phyloP scores from a whole-genome alignment of 1,140 invertebrate species.

The Leguminivora glycinivorella region DNA sequence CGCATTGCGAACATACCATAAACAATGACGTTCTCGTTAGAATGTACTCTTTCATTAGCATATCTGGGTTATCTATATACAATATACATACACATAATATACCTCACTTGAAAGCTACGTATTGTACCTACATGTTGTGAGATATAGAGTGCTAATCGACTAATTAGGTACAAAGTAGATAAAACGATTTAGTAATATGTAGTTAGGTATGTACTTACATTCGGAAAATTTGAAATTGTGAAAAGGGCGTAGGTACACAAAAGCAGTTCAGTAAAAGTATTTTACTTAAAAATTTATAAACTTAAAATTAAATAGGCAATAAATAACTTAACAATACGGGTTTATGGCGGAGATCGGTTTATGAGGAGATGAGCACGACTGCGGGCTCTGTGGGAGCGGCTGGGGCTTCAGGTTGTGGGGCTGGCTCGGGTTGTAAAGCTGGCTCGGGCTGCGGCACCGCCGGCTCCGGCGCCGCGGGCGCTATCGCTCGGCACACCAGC shows the following conservation, averaged over 20 bases:
- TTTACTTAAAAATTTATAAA: constrained; percentile 16
- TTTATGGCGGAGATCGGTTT: constrained; percentile 22
- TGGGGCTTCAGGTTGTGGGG: not conserved
- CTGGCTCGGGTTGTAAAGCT: not conserved
- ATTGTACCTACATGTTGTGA: too few species aligned
- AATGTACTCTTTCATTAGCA: not conserved
- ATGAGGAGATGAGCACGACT: constrained; percentile 7
- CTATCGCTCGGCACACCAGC: constrained; percentile 50
- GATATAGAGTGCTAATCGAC: too few species aligned
- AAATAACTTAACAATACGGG: constrained; percentile 23
- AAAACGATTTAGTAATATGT: not conserved
- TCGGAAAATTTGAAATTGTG: not conserved
- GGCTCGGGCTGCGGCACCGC: constrained; percentile 10
- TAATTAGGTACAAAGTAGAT: not conserved
- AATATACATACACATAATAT: too few species aligned
- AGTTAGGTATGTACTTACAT: too few species aligned
- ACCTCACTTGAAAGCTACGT: too few species aligned
- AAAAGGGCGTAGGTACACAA: not conserved
- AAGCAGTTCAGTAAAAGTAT: not conserved
- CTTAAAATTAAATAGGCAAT: constrained; percentile 2
- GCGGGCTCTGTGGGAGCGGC: not conserved
- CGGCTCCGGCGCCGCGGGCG: constrained; percentile 15
- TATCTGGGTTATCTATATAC: not conserved
- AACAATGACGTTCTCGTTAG: not conserved
- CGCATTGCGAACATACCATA: not conserved